Conservation (phyloP, 2,888 invertebrate species). For the Cyrtodaria siliqua region DNA sequence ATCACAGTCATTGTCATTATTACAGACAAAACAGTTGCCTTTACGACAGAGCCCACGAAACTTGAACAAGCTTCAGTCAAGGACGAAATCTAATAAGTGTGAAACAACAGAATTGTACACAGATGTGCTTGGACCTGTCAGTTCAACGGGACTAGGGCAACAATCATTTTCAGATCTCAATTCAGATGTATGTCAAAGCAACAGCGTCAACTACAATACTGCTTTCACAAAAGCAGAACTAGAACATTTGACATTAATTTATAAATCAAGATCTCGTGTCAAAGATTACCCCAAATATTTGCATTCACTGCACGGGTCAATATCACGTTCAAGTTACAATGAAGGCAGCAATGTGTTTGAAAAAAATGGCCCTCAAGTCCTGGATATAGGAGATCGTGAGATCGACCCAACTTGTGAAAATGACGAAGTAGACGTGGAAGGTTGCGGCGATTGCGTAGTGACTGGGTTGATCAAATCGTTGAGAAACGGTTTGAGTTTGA, state of each 20-base stretch:
- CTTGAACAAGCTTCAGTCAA: constrained; percentile 3
- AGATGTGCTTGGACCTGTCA: not conserved
- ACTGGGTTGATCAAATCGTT: not conserved
- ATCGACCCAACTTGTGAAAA: constrained; percentile 13
- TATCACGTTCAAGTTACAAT: constrained; percentile 2
- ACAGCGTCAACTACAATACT: not conserved
- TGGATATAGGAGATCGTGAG: not conserved
- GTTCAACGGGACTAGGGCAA: not conserved
- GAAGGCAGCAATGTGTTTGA: constrained; percentile 57
- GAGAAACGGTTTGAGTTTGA: too few relatives aligned
- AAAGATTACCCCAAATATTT: constrained; percentile 5
- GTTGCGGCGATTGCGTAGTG: constrained; percentile 20
- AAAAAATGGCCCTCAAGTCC: constrained; percentile 21
- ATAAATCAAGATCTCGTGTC: not conserved
- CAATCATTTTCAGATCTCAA: not conserved
- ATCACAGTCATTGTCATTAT: constrained; percentile 14
- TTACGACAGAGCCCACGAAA: constrained; percentile 41
- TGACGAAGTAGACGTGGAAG: constrained; percentile 46
- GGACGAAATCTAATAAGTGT: not conserved
- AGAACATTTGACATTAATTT: not conserved
- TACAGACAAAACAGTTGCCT: constrained; percentile 5
- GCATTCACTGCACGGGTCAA: not conserved
- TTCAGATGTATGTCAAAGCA: too few relatives aligned
- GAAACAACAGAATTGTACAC: too few relatives aligned
- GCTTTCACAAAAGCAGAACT: not conserved